Evolutionary conservation across 2,888 invertebrate species (phyloP), one percentile per base, ranked within the genome.

Genomic region (Ochropleura plecta): DNA sequence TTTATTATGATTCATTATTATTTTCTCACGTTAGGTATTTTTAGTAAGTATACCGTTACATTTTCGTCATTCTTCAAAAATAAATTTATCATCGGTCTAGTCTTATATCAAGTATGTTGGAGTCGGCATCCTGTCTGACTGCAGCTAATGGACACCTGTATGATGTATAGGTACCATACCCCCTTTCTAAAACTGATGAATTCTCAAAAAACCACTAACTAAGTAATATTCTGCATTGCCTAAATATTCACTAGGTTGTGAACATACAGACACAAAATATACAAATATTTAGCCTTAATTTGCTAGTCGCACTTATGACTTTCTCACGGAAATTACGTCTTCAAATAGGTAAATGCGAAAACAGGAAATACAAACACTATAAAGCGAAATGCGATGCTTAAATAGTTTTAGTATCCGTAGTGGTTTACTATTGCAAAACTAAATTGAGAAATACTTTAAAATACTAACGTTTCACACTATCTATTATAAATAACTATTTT

Each of bases 311-410:
- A 60, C 14, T 8, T 14, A 60, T 49, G 18, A 74, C 69, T 79
- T 79, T 79, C 66, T 70, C 69, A 79, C 53, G 46, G 65, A 70
- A 63, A 49, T 73, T 53, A 48, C 60, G 12, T 53, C 48, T 55
- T 49, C 40, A 18, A 79, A 55, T 69, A 65, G 57, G 30, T 57
- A 16, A 55, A 57, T 44, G 6, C 16, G 20, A 57, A 63, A 42
- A 74, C 46, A 20, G 46, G 42, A 55, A 79, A 69, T 65, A 57
- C 5, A 30, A 2, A 55, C 42, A 73, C 53, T 3, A 46, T 51
- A 16, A 46, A 3, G 18, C 8, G 3, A 63, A 40, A 60, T 73
- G n/a, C 18, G 18, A 40, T 44, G 30, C 1, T 18, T n/a, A 49
- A 64, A 9, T 46, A 63, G 20, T 18, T 65, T 30, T 57, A n/a